These are phyloP conservation scores for Aix galericulata DNA, from an alignment of 2,113 vertebrate species.

Conservation along the genomic window DNA sequence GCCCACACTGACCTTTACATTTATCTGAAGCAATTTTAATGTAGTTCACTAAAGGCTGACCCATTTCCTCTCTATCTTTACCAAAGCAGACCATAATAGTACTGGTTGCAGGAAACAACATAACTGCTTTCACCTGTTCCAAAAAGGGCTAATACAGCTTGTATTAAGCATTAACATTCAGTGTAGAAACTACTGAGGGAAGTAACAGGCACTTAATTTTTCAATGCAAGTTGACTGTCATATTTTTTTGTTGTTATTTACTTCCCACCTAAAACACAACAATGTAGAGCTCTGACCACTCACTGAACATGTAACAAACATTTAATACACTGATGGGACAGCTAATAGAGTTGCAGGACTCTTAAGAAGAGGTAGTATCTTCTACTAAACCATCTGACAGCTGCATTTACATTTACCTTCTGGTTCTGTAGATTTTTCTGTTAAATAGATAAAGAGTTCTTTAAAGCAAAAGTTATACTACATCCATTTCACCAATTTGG, in stretches of 20 bases:
- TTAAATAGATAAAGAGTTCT: background rate
- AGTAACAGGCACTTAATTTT: background rate
- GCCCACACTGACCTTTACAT: slow-evolving; percentile 40
- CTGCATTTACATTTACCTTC: background rate
- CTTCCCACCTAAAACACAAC: background rate
- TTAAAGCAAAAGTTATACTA: background rate
- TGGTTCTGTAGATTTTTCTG: background rate
- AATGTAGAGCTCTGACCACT: background rate
- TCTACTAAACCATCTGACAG: background rate
- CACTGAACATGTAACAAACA: background rate
- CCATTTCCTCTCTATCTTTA: background rate
- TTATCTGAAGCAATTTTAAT: slow-evolving; percentile 21
- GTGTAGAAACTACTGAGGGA: background rate
- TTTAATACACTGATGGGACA: background rate
- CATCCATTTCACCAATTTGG: background rate
- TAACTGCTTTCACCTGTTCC: background rate
- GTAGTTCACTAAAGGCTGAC: slow-evolving; percentile 13
- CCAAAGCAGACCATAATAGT: background rate
- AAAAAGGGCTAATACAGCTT: background rate
- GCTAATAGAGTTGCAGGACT: background rate
- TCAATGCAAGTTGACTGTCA: background rate
- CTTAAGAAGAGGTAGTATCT: background rate
- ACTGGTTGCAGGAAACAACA: background rate
- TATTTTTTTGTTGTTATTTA: background rate
- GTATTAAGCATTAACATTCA: background rate